Evolutionary conservation across 2,888 invertebrate species (phyloP).

Genomic region (Meiosimyza decipiens): DNA sequence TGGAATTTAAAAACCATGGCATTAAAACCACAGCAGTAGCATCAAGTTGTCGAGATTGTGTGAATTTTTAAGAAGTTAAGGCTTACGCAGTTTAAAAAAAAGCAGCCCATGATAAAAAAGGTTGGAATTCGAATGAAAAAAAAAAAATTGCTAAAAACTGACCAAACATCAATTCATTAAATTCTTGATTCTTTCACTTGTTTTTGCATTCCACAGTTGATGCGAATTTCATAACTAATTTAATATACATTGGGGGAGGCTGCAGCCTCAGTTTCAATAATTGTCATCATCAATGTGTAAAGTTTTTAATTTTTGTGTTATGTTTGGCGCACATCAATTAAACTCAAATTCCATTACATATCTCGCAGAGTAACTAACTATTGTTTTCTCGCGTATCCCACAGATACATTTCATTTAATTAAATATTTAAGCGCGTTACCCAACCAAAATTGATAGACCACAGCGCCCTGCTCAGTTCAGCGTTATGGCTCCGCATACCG

Average conservation of each 20-base stretch:
- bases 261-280: neutral
- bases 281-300: conserved; percentile 1
- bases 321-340: conserved; percentile 36
- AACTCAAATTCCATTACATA: conserved; percentile 54
- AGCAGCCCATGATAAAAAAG: neutral
- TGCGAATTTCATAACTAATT: conserved; percentile 2
- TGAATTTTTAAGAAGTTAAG: conserved; percentile 22
- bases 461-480: neutral
- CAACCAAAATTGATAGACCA: neutral
- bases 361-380: conserved; percentile 16
- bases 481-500: neutral
- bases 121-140: neutral
- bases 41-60: conserved; percentile 30
- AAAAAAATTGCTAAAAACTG: neutral
- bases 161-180: conserved; percentile 15
- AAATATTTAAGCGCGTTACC: conserved; percentile 29
- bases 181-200: neutral
- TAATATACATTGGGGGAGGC: neutral
- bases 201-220: neutral
- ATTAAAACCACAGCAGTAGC: conserved; percentile 1
- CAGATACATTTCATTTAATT: conserved; percentile 38
- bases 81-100: neutral
- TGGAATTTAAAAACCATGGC: conserved; percentile 22
- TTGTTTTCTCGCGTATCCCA: conserved; percentile 21
- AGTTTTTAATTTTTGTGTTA: conserved; percentile 8